Conservation (phyloP, 2,888 invertebrate species). For the Drosophila austrosaltans region DNA sequence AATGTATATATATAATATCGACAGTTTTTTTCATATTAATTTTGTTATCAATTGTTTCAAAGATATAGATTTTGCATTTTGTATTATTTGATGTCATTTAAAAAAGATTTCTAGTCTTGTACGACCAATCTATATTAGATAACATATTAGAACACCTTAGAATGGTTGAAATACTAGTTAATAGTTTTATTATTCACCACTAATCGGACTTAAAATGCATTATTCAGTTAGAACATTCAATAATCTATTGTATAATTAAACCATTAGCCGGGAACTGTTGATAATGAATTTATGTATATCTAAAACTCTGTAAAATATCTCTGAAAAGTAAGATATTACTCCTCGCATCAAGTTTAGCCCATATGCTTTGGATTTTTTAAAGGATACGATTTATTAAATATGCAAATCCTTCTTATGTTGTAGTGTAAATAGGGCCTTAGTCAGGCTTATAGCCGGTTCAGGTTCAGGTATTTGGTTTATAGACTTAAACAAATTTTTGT, state of each 20-base stretch:
- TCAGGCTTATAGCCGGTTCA: conserved; percentile 5
- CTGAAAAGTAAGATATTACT: not conserved
- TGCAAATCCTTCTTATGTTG: not conserved
- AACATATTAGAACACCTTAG: not conserved
- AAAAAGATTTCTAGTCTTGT: conserved; percentile 8
- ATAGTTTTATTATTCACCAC: not conserved
- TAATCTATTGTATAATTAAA: not conserved
- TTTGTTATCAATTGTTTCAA: conserved; percentile 8
- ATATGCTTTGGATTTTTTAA: not conserved
- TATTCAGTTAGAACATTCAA: not conserved
- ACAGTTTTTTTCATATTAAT: not conserved
- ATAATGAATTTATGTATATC: not conserved
- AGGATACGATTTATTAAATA: not conserved
- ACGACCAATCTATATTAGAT: conserved; percentile 7
- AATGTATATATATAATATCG: conserved; percentile 5
- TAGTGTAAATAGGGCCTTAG: conserved; percentile 13
- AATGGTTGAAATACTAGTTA: conserved; percentile 1
- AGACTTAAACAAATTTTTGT: conserved; percentile 28
- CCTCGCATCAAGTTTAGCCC: too few species aligned
- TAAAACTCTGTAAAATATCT: not conserved
- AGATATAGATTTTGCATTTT: not conserved
- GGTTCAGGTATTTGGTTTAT: conserved; percentile 18
- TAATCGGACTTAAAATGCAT: too few species aligned
- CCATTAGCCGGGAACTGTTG: not conserved
- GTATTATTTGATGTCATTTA: conserved; percentile 9